These are phyloP conservation scores for Acronicta aceris DNA, from an alignment of 2,888 invertebrate genomes.

Conservation along the genomic window DNA sequence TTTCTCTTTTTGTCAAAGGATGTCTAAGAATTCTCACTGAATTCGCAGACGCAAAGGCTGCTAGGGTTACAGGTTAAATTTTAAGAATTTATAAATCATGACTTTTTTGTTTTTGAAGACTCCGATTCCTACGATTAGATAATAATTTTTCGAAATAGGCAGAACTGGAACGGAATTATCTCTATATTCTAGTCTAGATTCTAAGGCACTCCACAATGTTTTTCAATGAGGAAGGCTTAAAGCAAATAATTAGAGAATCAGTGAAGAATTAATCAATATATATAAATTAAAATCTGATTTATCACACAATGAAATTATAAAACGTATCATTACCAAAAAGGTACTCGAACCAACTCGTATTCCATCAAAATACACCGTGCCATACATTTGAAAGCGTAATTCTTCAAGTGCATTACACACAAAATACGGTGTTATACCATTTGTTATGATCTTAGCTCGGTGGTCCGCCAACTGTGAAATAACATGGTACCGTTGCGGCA, in stretches of 20 bases:
- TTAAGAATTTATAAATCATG: neutral
- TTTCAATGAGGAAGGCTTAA: no score
- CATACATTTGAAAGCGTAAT: slow-evolving; percentile 19
- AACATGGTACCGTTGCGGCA: slow-evolving; percentile 59
- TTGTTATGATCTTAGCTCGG: slow-evolving; percentile 45
- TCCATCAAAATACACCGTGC: slow-evolving; percentile 26
- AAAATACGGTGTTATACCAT: slow-evolving; percentile 42
- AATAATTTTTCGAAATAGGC: no score
- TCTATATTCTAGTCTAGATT: no score
- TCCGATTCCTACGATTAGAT: no score
- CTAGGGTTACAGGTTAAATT: slow-evolving; percentile 10
- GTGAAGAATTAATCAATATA: no score
- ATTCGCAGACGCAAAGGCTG: slow-evolving; percentile 7
- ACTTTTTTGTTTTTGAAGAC: slow-evolving; percentile 2
- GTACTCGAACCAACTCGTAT: slow-evolving; percentile 17
- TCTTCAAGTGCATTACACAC: slow-evolving; percentile 22
- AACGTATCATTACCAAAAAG: slow-evolving; percentile 9
- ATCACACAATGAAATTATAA: neutral
- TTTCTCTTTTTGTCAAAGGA: slow-evolving; percentile 41
- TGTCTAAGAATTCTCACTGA: slow-evolving; percentile 19
- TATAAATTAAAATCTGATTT: no score
- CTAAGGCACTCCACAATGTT: no score
- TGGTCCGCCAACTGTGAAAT: slow-evolving; percentile 64
- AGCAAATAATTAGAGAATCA: no score
- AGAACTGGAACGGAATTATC: no score